Percentiles rank a stretch among this genome's conserved stretches.
Conservation (phyloP, 2,113 vertebrate genomes). For the Carlito syrichta region DNA sequence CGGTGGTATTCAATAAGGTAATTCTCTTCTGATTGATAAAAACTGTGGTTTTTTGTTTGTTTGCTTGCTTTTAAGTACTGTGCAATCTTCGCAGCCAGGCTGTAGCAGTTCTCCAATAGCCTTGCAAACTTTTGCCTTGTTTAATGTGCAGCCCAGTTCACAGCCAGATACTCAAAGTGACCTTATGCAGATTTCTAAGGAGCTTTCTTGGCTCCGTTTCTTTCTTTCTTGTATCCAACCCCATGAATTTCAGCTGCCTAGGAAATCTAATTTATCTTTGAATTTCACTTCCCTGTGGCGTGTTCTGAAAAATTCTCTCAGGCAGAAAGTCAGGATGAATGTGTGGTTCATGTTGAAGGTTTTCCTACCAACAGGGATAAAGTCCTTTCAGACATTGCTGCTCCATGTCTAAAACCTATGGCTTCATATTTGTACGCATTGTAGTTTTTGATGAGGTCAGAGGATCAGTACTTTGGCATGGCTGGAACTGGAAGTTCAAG, state of each 20-base stretch:
- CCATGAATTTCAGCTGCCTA: neutral
- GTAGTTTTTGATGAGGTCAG: no score
- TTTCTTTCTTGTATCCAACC: neutral
- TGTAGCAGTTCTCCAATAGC: no score
- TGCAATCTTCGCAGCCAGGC: neutral
- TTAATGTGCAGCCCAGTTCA: no score
- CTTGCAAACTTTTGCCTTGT: neutral
- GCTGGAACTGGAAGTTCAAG: neutral
- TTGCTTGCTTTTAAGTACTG: no score
- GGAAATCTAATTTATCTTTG: no score
- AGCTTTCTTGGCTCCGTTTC: neutral
- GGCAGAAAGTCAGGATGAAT: neutral
- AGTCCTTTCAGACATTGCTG: no score
- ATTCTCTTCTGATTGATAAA: no score
- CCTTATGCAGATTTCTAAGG: no score
- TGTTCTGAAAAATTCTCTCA: neutral
- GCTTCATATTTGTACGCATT: neutral
- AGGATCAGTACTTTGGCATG: neutral
- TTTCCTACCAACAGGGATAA: neutral
- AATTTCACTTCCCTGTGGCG: no score
- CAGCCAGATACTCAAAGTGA: neutral
- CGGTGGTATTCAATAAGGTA: neutral
- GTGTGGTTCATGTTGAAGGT: rapidly evolving
- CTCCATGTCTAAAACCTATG: neutral
- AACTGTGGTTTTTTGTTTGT: neutral